Percentiles rank a stretch among this genome's conserved stretches.
Conservation (phyloP, 2,113 vertebrate genomes). For the Australoheros scitulus region DNA sequence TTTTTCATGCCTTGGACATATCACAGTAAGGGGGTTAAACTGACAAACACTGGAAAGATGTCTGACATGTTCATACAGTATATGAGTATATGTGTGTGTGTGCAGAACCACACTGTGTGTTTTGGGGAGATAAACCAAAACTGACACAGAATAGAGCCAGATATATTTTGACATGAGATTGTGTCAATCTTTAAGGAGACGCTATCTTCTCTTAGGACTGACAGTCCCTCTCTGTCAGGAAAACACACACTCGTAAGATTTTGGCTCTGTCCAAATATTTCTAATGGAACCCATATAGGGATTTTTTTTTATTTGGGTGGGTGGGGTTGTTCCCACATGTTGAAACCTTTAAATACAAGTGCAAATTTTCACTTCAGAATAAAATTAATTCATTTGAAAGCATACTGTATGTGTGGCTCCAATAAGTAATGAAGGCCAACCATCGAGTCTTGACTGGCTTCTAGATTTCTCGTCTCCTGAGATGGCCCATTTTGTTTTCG, state of each 20-base stretch:
- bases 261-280: neutral
- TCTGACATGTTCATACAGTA: slow-evolving; percentile 19
- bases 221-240: neutral
- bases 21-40: slow-evolving; percentile 7
- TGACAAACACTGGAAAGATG: slow-evolving; percentile 2
- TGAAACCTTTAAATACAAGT: neutral
- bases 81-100: neutral
- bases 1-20: slow-evolving; percentile 1
- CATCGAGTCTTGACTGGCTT: neutral
- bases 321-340: no score
- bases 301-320: neutral
- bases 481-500: neutral
- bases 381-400: neutral
- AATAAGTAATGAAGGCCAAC: neutral
- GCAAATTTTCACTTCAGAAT: neutral
- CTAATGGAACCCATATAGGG: neutral
- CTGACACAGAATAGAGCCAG: slow-evolving; percentile 31
- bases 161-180: slow-evolving; percentile 45
- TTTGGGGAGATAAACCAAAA: slow-evolving; percentile 15
- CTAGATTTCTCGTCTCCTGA: neutral
- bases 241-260: slow-evolving; percentile 7
- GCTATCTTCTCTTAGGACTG: slow-evolving; percentile 21
- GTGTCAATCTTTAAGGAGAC: slow-evolving; percentile 46
- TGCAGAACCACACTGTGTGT: neutral
- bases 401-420: no score